Percentiles rank a stretch among this genome's conserved stretches.
Conservation (phyloP, 92 coral and sea anemone species). For the Anthopleura xanthogrammica region DNA sequence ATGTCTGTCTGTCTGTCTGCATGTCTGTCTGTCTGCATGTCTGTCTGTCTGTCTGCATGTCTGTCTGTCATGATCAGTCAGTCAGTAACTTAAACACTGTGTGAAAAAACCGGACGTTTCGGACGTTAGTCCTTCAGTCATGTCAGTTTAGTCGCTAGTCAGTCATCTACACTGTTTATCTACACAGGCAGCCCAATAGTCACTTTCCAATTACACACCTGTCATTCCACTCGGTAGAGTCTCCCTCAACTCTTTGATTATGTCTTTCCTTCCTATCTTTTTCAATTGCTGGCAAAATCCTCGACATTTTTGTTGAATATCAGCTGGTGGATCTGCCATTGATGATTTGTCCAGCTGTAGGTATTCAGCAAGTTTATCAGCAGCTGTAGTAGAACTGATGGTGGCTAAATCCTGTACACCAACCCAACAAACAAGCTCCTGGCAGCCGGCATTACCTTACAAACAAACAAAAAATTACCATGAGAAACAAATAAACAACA, state of each 20-base stretch:
- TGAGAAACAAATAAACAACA: too few species aligned
- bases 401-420: not conserved
- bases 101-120: too few species aligned
- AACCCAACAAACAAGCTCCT: not conserved
- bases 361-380: not conserved
- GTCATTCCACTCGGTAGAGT: slow-evolving; percentile 39
- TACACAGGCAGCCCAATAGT: not conserved
- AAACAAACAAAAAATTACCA: not conserved
- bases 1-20: too few species aligned
- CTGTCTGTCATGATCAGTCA: too few species aligned
- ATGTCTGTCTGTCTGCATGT: too few species aligned
- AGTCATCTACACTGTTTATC: too few species aligned
- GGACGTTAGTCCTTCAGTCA: too few species aligned
- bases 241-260: slow-evolving; percentile 3
- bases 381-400: not conserved
- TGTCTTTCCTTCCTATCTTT: not conserved
- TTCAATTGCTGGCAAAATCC: slow-evolving; percentile 1
- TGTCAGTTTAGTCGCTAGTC: too few species aligned
- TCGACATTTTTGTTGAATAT: slow-evolving; percentile 25
- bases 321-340: slow-evolving; percentile 14
- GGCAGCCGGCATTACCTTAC: not conserved
- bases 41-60: too few species aligned
- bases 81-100: too few species aligned
- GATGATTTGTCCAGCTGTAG: slow-evolving; percentile 1
- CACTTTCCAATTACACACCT: slow-evolving; percentile 6